Evolutionary conservation across 2,888 invertebrate genomes (phyloP).

Genomic region (Metallyticus violacea): DNA sequence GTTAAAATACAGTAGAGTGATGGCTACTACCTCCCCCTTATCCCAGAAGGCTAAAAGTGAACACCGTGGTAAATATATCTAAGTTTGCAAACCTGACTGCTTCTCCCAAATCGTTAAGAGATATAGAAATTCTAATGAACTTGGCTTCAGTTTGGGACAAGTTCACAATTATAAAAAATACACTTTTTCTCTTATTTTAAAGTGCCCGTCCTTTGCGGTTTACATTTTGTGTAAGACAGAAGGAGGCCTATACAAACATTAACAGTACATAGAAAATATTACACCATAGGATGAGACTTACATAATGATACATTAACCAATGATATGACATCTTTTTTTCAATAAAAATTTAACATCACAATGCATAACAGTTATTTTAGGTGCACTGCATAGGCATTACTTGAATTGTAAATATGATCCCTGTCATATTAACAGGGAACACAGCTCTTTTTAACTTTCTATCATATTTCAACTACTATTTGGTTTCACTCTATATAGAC

Average conservation of each 20-base stretch:
- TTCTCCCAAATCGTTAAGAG: slow-evolving; percentile 5
- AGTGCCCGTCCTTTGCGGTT: not conserved
- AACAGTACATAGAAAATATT: not conserved
- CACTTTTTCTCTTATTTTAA: not conserved
- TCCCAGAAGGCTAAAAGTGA: slow-evolving; percentile 30
- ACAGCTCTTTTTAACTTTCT: not conserved
- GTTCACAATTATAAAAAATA: not conserved
- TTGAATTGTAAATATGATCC: not conserved
- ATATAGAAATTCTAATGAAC: not conserved
- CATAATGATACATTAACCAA: not conserved
- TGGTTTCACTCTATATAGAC: not conserved
- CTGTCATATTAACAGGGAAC: not conserved
- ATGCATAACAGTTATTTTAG: not conserved
- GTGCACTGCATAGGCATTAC: not conserved
- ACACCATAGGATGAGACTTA: not conserved
- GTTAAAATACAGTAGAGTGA: slow-evolving; percentile 24
- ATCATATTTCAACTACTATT: not conserved
- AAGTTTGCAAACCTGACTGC: slow-evolving; percentile 15
- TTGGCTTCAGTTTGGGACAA: not conserved
- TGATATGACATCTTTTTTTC: not conserved
- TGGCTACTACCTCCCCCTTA: not conserved
- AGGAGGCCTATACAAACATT: not conserved
- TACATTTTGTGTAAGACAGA: not conserved
- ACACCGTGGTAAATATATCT: slow-evolving; percentile 28
- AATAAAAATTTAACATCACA: not conserved